Conservation (phyloP, 2,797 vertebrate species). For the Urosaurus nigricauda region DNA sequence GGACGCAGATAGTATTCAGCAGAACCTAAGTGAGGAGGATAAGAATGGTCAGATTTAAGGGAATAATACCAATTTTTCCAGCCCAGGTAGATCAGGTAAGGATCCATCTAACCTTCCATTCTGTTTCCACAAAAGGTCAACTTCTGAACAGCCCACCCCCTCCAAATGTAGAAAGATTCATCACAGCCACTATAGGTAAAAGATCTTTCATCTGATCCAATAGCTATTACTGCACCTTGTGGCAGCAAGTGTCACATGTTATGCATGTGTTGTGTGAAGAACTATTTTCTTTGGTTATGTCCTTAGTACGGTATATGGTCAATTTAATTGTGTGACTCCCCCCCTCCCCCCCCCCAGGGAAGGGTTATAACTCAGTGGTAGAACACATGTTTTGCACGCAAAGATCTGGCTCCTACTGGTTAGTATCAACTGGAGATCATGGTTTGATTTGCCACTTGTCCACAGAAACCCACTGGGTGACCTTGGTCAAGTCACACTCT, state of each 20-base stretch:
- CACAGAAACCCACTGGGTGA: too few species aligned
- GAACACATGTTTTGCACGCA: neutral
- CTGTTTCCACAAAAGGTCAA: neutral
- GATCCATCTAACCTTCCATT: neutral
- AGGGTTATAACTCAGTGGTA: neutral
- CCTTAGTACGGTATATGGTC: neutral
- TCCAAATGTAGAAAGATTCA: too few species aligned
- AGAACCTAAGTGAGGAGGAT: slow-evolving; percentile 80
- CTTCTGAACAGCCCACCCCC: neutral
- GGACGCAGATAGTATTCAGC: slow-evolving; percentile 91
- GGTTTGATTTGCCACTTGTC: too few species aligned
- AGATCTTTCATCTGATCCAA: neutral
- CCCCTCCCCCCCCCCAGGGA: neutral
- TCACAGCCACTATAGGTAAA: neutral
- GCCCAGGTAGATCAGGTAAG: neutral
- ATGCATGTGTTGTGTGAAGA: neutral
- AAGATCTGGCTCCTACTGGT: neutral
- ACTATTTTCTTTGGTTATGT: neutral
- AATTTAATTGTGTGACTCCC: neutral
- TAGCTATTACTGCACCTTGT: neutral
- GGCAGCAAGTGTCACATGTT: neutral
- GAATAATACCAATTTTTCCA: neutral
- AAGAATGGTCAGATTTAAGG: neutral
- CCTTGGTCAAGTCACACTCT: too few species aligned
- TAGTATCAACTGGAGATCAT: too few species aligned